Evolutionary conservation across 2,888 invertebrate genomes (phyloP).

Genomic region (Octodonta nipae): DNA sequence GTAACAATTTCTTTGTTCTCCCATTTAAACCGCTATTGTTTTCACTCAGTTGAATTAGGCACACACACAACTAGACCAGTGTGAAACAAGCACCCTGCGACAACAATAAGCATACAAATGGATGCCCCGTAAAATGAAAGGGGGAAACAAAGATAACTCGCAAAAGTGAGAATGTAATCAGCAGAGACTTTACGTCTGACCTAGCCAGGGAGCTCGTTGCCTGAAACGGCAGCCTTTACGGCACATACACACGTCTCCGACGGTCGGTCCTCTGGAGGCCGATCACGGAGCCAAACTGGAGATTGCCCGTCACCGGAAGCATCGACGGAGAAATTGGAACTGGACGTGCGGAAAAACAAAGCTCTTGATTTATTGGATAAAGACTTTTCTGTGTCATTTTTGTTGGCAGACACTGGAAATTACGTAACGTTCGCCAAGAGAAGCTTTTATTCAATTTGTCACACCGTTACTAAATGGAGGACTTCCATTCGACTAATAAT

Average conservation of each 20-base stretch:
- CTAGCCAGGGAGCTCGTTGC: background rate
- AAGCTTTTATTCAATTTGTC: too few relatives aligned
- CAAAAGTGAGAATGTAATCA: background rate
- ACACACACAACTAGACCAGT: too few relatives aligned
- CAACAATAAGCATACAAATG: constrained; percentile 2
- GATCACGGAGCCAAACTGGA: background rate
- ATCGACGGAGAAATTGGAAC: constrained; percentile 26
- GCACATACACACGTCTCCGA: too few relatives aligned
- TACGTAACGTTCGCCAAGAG: too few relatives aligned
- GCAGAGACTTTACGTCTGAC: background rate
- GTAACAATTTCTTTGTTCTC: too few relatives aligned
- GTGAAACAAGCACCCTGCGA: too few relatives aligned
- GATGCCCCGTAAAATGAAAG: background rate
- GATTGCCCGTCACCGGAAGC: too few relatives aligned
- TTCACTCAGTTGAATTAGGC: background rate
- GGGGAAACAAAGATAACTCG: background rate
- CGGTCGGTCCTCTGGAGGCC: background rate
- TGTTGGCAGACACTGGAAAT: too few relatives aligned
- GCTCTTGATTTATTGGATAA: constrained; percentile 24
- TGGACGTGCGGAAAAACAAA: constrained; percentile 32
- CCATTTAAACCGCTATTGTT: too few relatives aligned
- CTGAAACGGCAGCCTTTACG: too few relatives aligned
- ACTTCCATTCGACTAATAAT: too few relatives aligned
- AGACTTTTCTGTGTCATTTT: background rate
- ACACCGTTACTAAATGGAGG: too few relatives aligned